Evolutionary conservation across 2,113 vertebrate species (phyloP).

Genomic region (Melanerpes aurifrons): DNA sequence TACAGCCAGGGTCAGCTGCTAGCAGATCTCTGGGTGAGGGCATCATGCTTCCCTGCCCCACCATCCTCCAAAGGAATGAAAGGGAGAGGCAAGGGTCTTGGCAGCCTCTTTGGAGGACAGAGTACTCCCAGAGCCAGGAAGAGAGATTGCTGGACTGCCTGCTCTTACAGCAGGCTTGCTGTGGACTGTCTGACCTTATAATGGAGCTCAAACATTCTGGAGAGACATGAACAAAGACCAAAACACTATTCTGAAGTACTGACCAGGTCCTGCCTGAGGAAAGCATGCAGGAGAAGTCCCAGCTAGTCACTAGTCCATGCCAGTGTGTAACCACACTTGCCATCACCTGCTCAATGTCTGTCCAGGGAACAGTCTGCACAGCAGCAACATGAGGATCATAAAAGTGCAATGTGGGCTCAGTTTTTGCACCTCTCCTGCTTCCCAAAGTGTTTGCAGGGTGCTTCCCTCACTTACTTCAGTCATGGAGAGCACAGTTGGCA

Average conservation of each 20-base stretch:
- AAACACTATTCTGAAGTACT: not conserved
- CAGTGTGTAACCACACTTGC: not conserved
- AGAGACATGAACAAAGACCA: not conserved
- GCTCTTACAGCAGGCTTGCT: not conserved
- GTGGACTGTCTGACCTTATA: not conserved
- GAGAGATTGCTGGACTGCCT: not conserved
- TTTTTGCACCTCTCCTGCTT: not conserved
- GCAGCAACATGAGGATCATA: not conserved
- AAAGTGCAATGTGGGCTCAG: not conserved
- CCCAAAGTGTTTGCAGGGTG: not conserved
- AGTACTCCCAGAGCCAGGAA: not conserved
- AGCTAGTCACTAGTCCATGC: not conserved
- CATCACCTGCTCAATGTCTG: not conserved
- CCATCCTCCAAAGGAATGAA: not conserved
- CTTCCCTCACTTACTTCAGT: not conserved
- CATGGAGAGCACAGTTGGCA: accelerated
- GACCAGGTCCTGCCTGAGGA: not conserved
- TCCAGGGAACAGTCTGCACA: not conserved
- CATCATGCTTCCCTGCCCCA: not conserved
- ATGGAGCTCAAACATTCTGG: not conserved
- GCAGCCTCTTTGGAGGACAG: not conserved
- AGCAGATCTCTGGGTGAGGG: not conserved
- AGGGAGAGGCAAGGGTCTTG: not conserved
- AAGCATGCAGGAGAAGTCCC: not conserved
- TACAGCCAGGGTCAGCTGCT: not conserved